These are phyloP conservation scores for Eremophila alpestris DNA, from an alignment of 2,797 vertebrate genomes.

Conservation along the genomic window DNA sequence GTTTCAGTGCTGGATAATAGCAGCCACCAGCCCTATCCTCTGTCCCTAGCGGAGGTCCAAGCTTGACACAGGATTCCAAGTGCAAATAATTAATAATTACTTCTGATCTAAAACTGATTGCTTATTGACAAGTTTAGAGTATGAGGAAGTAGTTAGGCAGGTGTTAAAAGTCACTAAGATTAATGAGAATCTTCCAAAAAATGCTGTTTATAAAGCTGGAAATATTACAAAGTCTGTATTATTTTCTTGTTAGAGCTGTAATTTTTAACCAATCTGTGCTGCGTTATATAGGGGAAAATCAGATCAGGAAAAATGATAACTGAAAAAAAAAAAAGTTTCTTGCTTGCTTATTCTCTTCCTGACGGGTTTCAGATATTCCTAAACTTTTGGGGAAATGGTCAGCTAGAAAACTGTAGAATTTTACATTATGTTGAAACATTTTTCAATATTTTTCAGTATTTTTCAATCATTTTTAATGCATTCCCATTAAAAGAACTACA, in stretches of 20 bases:
- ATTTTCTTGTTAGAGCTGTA: background rate
- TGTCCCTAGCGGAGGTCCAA: background rate
- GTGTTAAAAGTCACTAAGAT: background rate
- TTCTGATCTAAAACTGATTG: background rate
- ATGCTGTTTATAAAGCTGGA: background rate
- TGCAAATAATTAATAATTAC: background rate
- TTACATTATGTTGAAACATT: background rate
- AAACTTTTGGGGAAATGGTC: background rate
- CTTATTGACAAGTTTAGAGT: background rate
- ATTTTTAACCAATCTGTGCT: background rate
- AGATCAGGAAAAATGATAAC: background rate
- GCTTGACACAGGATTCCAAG: background rate
- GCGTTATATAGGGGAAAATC: background rate
- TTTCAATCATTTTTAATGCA: background rate
- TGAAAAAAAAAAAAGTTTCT: background rate
- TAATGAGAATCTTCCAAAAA: background rate
- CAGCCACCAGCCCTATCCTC: background rate
- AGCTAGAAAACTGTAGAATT: background rate
- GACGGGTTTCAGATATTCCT: background rate
- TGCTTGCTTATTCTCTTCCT: background rate
- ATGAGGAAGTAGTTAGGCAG: background rate
- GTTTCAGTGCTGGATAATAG: background rate
- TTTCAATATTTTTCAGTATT: background rate
- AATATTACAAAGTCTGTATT: background rate
- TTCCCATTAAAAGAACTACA: background rate